Evolutionary conservation across 2,888 invertebrate genomes (phyloP), one percentile per base, ranked within the genome.

Genomic region (Xestobium rufovillosum): DNA sequence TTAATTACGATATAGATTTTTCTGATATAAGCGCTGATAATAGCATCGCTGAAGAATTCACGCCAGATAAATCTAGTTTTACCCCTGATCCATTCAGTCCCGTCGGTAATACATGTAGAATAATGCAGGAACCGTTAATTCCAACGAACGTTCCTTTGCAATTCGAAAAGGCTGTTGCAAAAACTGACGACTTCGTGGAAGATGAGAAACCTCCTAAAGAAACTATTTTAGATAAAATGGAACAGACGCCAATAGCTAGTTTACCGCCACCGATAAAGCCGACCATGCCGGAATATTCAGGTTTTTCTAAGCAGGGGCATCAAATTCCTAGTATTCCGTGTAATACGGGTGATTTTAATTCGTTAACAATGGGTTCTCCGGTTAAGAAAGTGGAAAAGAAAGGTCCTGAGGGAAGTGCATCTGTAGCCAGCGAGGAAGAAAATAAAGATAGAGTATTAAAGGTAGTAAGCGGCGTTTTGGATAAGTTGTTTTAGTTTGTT

Each of bases 1-100:
- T 84, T 9, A 83, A 83, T 57, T 84, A 84, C 46, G 83, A 84
- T 48, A 81, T 83, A 37, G 83, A 83, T 59, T 66, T 83, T 39
- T 83, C 83, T 2, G 84, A 83, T 60, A 66, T 80, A 26, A 83
- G 82, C 50, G 79, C 73, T 0, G 83, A 83, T 4, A 82, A 81
- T 52, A 82, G 81, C 47, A 66, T 75, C 14, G 76, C 76, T 0
- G 83, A 82, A 17, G 69, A 68, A 42, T 43, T 64, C 26, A 63
- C 64, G 2, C 61, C 63, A 3, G 63, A 63, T 35, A 55, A 58
- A 0, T 52, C 55, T 2, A 57, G 53, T 44, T 56, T 56, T 29
- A 8, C 71, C 57, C 56, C 60, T 14, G 75, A 75, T 51, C 74
- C 74, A 0, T 75, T 75, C 47, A 74, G 73, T 49, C 75, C 75